Conservation (phyloP, 2,113 vertebrate species). For the Phalacrocorax aristotelis region DNA sequence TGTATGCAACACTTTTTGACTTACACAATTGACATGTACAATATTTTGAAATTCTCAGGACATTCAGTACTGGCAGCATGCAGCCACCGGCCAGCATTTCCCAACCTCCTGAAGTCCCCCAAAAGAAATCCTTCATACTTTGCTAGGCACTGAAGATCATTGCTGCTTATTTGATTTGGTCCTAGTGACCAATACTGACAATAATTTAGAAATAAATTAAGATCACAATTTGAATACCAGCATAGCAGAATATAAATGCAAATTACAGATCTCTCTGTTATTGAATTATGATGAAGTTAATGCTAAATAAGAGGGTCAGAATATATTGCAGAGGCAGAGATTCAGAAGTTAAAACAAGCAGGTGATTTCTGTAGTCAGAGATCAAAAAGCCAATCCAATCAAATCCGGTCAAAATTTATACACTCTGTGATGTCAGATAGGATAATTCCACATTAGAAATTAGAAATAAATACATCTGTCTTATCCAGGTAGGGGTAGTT, state of each 20-base stretch:
- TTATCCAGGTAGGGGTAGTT: not conserved
- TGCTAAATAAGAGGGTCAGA: not conserved
- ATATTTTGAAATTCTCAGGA: not conserved
- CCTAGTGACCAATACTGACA: accelerated
- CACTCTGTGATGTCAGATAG: not conserved
- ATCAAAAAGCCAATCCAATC: not conserved
- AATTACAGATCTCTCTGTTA: not conserved
- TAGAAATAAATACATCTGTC: not conserved
- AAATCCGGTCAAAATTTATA: not conserved
- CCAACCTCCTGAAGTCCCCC: not conserved
- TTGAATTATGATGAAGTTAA: not conserved
- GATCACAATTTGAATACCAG: not conserved
- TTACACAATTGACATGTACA: not conserved
- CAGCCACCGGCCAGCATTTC: not conserved
- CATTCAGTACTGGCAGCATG: not conserved
- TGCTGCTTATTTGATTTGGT: not conserved
- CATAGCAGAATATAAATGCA: not conserved
- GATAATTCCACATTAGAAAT: not conserved
- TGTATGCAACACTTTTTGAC: not conserved
- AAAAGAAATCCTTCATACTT: not conserved
- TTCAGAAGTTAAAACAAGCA: not conserved
- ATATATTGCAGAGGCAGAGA: not conserved
- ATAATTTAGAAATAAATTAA: not conserved
- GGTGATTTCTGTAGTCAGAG: not conserved
- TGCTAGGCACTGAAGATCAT: not conserved